These are phyloP conservation scores for Tenthredo scrophulariae DNA, from an alignment of 2,888 invertebrate species.

Conservation along the genomic window DNA sequence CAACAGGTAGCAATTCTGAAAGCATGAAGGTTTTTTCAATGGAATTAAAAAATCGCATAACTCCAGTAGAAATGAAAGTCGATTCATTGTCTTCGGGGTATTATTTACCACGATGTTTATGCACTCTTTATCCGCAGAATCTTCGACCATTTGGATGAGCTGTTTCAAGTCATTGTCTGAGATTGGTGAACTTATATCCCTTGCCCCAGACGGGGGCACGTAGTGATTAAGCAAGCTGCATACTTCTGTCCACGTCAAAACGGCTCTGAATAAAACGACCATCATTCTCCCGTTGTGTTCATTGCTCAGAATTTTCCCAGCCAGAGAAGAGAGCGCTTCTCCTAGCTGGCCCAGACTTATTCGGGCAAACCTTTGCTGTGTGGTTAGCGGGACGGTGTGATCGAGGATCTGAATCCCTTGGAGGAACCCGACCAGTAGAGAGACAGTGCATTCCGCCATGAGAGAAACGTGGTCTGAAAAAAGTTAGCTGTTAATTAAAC, in stretches of 20 bases:
- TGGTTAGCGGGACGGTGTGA: conserved; percentile 60
- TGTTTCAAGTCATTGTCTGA: conserved; percentile 64
- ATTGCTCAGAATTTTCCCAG: conserved; percentile 60
- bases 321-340: conserved; percentile 63
- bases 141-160: conserved; percentile 63
- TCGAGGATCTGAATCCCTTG: conserved; percentile 69
- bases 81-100: neutral
- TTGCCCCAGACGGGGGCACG: conserved; percentile 60
- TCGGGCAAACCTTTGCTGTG: conserved; percentile 67
- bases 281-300: conserved; percentile 61
- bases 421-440: conserved; percentile 66
- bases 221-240: conserved; percentile 67
- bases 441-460: conserved; percentile 57
- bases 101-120: conserved; percentile 66
- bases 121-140: conserved; percentile 62
- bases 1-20: conserved; percentile 67
- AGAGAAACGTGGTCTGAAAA: conserved; percentile 40
- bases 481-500: neutral
- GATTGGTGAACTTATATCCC: conserved; percentile 62
- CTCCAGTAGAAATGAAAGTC: neutral
- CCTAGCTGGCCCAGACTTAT: conserved; percentile 65
- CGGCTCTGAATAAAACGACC: conserved; percentile 61
- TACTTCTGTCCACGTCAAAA: conserved; percentile 67
- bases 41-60: neutral
- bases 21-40: conserved; percentile 49